phyloP scores from a whole-genome alignment of 2,113 vertebrate genomes.

The Hippocampus barbouri region DNA sequence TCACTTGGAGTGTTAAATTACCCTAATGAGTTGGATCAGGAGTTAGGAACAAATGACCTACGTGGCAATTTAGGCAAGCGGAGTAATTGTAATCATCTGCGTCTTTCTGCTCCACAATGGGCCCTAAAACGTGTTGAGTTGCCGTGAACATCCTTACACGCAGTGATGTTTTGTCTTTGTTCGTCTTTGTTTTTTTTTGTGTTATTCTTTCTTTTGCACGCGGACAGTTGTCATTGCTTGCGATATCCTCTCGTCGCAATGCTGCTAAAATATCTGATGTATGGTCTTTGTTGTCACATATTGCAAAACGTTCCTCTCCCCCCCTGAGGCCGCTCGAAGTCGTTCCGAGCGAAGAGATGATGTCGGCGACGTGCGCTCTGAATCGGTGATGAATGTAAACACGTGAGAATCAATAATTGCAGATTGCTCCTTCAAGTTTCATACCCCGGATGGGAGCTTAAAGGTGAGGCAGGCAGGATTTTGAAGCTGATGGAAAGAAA shows the following conservation, averaged over 20 bases:
- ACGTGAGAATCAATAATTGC: slow-evolving; percentile 23
- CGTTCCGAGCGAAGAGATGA: neutral
- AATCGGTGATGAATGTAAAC: slow-evolving; percentile 8
- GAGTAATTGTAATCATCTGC: neutral
- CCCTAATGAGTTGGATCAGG: neutral
- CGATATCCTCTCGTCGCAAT: slow-evolving; percentile 1
- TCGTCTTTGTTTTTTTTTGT: neutral
- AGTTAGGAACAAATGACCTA: neutral
- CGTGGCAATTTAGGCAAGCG: neutral
- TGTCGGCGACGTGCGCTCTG: neutral
- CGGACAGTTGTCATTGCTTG: neutral
- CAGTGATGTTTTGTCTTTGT: slow-evolving; percentile 1
- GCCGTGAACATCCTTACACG: neutral
- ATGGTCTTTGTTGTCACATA: slow-evolving; percentile 2
- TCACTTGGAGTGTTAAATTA: slow-evolving; percentile 2
- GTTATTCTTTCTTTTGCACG: neutral
- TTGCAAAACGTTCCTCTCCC: neutral
- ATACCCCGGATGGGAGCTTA: neutral
- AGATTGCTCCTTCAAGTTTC: slow-evolving; percentile 16
- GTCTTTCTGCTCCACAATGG: neutral
- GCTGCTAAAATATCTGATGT: neutral
- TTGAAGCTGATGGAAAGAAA: slow-evolving; percentile 8
- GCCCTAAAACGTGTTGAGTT: neutral
- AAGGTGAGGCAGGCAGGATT: slow-evolving; percentile 17
- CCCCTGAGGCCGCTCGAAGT: neutral